Evolutionary conservation across 2,113 vertebrate genomes (phyloP), one percentile per base, ranked within the genome.

Genomic region (Xenopus laevis): DNA sequence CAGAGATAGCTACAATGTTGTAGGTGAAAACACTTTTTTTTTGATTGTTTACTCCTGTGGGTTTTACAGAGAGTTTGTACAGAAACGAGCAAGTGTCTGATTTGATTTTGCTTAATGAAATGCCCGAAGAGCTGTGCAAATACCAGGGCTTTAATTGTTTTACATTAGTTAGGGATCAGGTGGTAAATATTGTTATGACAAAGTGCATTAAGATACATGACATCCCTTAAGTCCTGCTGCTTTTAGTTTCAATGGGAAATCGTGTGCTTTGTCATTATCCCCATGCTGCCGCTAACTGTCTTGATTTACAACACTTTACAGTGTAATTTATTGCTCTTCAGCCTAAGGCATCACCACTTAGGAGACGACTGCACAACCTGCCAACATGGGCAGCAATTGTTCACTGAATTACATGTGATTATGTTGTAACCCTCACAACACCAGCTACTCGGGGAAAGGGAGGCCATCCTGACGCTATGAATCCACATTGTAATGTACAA

Each of bases 291-390:
- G 65, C 52, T 68, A 68, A 75, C 59, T 75, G 65, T 33, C 60
- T 60, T 75, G 65, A 68, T 75, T 68, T 68, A 40, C 55, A 59
- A 21, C 18, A 27, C 58, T 66, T 65, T 63, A 50, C 18, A 64
- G 53, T 64, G 21, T 44, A 72, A 72, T 72, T 65, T 55, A 64
- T 40, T 47, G 53, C 50, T 57, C 50, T 72, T 57, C 71, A 53
- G 47, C 71, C 65, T 4, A 30, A 72, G 27, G 71, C 71, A 20
- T 65, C 71, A 45, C 60, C 61, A 57, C 47, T 64, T n/a, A 52
- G 12, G 17, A 53, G 50, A 55, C 55, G 47, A 72, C 21, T 72
- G 71, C 52, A n/a, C 12, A 45, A 27, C 20, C 46, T 9, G 46
- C 58, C 20, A 59, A 46, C 59, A 61, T 15, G 12, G 4, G 10